phyloP scores from a whole-genome alignment of 2,113 vertebrate genomes.

The Phodopus roborovskii region DNA sequence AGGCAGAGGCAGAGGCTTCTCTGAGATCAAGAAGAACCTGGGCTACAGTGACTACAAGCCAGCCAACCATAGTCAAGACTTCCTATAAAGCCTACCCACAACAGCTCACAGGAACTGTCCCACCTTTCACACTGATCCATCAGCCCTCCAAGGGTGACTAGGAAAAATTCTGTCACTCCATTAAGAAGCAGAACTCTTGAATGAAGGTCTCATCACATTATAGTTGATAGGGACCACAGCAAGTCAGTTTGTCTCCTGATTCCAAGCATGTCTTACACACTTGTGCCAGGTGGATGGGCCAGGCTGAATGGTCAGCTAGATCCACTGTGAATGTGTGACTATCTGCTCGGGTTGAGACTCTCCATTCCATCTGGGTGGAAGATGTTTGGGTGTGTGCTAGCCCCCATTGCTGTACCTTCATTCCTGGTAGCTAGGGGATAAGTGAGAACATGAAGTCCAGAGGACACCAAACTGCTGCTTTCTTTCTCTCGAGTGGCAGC shows the following conservation, averaged over 20 bases:
- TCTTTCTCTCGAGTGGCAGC: constrained; percentile 75
- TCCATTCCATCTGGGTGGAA: neutral
- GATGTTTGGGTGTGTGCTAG: neutral
- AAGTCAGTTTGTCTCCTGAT: neutral
- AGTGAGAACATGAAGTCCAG: constrained; percentile 70
- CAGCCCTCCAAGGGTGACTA: neutral
- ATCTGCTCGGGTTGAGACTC: neutral
- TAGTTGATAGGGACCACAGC: neutral
- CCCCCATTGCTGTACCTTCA: constrained; percentile 78
- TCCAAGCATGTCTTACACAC: neutral
- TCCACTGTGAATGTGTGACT: neutral
- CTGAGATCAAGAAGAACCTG: neutral
- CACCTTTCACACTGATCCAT: neutral
- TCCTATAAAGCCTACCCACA: neutral
- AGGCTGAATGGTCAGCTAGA: neutral
- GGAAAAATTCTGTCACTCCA: neutral
- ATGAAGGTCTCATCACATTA: neutral
- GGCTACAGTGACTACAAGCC: neutral
- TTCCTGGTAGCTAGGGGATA: constrained; percentile 75
- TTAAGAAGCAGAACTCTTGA: neutral
- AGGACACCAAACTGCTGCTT: constrained; percentile 61
- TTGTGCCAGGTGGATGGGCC: neutral
- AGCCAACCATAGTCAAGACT: neutral
- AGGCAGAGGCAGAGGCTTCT: neutral
- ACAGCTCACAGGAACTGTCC: neutral